Base-by-base conservation (phyloP, 1,140 invertebrate genomes). In the Saxidomus purpurata region DNA sequence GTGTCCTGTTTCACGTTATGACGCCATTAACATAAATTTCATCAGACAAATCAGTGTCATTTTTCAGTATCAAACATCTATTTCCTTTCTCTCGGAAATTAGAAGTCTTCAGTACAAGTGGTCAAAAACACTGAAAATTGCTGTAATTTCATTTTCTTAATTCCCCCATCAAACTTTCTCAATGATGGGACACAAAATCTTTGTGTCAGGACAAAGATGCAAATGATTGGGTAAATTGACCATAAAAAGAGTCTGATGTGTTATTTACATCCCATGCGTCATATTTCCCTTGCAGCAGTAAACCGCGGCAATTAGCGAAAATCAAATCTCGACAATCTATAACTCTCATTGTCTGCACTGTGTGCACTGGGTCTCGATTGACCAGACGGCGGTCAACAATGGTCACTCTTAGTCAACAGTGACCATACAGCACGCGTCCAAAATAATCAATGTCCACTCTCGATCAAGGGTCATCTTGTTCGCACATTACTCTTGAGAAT, bases 381-480 rank as follows among this genome's bases (percentile, higher is more conserved):
- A 19, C 43, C 59, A 69, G 36, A 40, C n/a, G 34, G 55, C 36
- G 34, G 36, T 80, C 40, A 80, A 59, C 77, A 80, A 55, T 61
- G 77, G 47, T 49, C 49, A 80, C 13, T 55, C 47, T 43, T 49
- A 55, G 38, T 38, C 47, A 55, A 80, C 55, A 55, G 25, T 59
- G 77, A 80, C 49, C 28, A 55, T 74, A 47, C 36, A 47, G 47
- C 59, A 74, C 63, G 31, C 34, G 40, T 49, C 67, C 36, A 85
- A 67, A 25, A 47, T 76, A 47, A 85, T 69, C 83, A 85, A 28
- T 36, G 63, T 74, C 67, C 83, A 59, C 25, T 71, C 28, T 22
- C 6, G 49, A 67, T 74, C 38, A 59, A 67, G 55, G 85, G 74
- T 87, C 85, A 87, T 40, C 52, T 61, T 52, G 55, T 80, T 79